Conservation (phyloP, 2,797 vertebrate genomes). For the Lepidocolaptes lacrymiger region DNA sequence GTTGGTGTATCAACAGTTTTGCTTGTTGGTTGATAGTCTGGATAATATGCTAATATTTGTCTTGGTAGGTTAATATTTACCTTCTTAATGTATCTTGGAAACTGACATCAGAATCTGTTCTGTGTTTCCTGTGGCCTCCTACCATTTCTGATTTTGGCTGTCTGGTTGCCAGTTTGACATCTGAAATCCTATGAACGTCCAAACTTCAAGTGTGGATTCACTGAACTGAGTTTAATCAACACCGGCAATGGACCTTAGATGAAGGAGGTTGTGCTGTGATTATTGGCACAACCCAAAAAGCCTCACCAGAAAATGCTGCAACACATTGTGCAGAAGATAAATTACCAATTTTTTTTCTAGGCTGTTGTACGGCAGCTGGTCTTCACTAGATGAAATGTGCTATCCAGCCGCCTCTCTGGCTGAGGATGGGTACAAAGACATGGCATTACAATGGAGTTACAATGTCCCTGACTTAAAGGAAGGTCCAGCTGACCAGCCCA, state of each 20-base stretch:
- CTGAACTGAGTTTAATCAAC: background rate
- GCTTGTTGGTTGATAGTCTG: slow-evolving; percentile 16
- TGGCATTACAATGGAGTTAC: background rate
- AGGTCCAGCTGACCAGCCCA: background rate
- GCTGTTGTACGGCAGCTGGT: background rate
- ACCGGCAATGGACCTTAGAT: background rate
- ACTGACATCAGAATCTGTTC: slow-evolving; percentile 39
- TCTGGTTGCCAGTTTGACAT: background rate
- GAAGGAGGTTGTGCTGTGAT: background rate
- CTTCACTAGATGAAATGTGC: background rate
- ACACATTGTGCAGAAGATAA: background rate
- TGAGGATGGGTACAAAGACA: background rate
- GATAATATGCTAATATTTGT: slow-evolving; percentile 41
- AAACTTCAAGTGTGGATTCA: background rate
- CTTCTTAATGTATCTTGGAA: background rate
- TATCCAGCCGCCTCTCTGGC: background rate
- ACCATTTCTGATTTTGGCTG: slow-evolving; percentile 8
- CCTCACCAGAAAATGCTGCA: background rate
- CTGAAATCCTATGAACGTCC: background rate
- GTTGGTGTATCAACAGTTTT: slow-evolving; percentile 11
- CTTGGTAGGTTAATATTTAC: slow-evolving; percentile 40
- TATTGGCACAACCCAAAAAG: background rate
- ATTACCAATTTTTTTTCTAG: background rate
- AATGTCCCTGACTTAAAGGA: background rate
- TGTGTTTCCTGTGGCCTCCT: slow-evolving; percentile 7